Percentiles rank a stretch among this genome's conserved stretches.
Conservation (phyloP, 2,888 invertebrate species). For the Tachina fera region DNA sequence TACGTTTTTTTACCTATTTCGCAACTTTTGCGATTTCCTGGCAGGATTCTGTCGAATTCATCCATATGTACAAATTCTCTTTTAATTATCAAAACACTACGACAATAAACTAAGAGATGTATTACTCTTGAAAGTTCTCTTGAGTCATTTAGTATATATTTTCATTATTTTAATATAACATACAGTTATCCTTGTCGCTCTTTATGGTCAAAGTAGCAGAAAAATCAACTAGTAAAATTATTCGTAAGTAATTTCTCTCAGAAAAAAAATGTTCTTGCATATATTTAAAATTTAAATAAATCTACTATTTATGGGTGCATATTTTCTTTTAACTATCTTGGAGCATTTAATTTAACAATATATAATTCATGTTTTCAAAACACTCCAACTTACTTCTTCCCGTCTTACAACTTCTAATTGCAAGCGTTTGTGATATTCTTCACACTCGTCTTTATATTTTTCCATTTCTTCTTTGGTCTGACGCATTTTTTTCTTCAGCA, state of each 20-base stretch:
- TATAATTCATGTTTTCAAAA: neutral
- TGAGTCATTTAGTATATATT: slow-evolving; percentile 28
- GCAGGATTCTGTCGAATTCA: too few relatives aligned
- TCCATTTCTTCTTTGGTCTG: slow-evolving; percentile 99
- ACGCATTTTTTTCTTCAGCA: slow-evolving; percentile 99
- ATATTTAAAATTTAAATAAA: neutral
- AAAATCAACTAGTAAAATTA: slow-evolving; percentile 5
- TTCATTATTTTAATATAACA: neutral
- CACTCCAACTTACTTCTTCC: slow-evolving; percentile 94
- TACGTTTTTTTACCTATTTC: too few relatives aligned
- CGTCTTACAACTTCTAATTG: slow-evolving; percentile 97
- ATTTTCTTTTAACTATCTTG: slow-evolving; percentile 55
- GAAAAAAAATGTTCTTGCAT: slow-evolving; percentile 30
- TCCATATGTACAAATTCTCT: slow-evolving; percentile 3
- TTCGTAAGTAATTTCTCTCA: slow-evolving; percentile 12
- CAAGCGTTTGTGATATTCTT: slow-evolving; percentile 96
- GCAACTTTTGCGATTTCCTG: too few relatives aligned
- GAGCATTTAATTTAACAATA: slow-evolving; percentile 42
- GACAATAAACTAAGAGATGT: slow-evolving; percentile 4
- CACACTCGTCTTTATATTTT: slow-evolving; percentile 98
- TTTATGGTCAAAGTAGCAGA: slow-evolving; percentile 8
- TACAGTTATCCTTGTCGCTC: slow-evolving; percentile 63
- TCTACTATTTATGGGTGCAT: neutral
- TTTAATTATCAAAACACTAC: neutral
- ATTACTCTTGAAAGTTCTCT: slow-evolving; percentile 31